A percentile compares a stretch with the other conserved stretches of the same genome.
Conservation (phyloP, 2,113 vertebrate genomes). For the Sinocyclocheilus anshuiensis region DNA sequence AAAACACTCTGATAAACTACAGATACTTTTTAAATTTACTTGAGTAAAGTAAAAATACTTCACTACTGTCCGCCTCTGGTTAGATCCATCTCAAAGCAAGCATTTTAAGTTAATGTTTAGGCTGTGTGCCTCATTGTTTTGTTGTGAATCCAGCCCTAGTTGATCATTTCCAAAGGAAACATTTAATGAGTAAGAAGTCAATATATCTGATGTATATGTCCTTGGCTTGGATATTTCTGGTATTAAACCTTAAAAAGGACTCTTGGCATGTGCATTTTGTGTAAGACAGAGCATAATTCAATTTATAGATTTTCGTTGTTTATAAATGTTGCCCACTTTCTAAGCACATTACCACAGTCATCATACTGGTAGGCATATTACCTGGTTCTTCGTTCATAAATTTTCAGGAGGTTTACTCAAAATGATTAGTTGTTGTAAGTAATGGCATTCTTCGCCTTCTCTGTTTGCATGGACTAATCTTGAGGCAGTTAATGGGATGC, state of each 20-base stretch:
- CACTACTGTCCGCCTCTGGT: too few species aligned
- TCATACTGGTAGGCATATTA: background rate
- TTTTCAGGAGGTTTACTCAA: background rate
- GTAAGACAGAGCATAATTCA: background rate
- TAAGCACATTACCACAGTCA: background rate
- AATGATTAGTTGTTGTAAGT: background rate
- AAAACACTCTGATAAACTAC: too few species aligned
- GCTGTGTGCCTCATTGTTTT: slow-evolving; percentile 35
- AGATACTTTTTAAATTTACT: too few species aligned
- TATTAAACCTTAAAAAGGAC: slow-evolving; percentile 36
- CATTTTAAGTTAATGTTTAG: slow-evolving; percentile 16
- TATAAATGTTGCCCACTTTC: slow-evolving; percentile 16
- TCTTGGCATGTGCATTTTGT: background rate
- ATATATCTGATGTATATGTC: slow-evolving; percentile 3
- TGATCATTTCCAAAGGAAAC: slow-evolving; percentile 61
- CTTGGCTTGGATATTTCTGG: background rate
- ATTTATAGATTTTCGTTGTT: background rate
- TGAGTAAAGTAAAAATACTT: too few species aligned
- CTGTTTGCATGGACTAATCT: slow-evolving; percentile 56
- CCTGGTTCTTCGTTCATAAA: background rate
- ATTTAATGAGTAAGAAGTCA: background rate
- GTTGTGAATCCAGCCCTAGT: slow-evolving; percentile 40
- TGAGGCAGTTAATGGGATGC: slow-evolving; percentile 42
- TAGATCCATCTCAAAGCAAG: background rate
- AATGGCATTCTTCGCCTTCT: background rate